phyloP scores from a whole-genome alignment of 2,797 vertebrate genomes.

The Gymnoscopelus microlampas region DNA sequence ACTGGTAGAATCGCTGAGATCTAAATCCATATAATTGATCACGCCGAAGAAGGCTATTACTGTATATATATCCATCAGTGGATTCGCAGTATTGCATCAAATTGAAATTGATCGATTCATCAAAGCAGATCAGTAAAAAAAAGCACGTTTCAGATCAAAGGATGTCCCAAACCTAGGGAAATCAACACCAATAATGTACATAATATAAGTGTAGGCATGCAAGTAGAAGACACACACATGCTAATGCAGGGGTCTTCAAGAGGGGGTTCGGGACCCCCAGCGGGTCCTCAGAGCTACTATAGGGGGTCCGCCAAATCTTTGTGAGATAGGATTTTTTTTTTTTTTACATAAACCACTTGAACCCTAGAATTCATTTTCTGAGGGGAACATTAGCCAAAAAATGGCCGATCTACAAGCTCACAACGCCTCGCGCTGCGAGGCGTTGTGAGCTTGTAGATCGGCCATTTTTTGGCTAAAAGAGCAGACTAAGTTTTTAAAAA shows the following conservation, averaged over 20 bases:
- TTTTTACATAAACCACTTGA: too few species aligned
- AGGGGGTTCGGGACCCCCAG: too few species aligned
- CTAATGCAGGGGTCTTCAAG: not conserved
- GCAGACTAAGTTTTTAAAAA: too few species aligned
- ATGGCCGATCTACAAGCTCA: too few species aligned
- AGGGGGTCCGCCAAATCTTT: too few species aligned
- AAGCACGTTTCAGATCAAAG: not conserved
- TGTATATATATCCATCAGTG: conserved; percentile 2
- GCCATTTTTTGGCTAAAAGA: too few species aligned
- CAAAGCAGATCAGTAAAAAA: not conserved
- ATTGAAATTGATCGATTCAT: conserved; percentile 9
- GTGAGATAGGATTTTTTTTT: too few species aligned
- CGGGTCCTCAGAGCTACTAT: too few species aligned
- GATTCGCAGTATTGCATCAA: conserved; percentile 11
- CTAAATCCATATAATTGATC: conserved; percentile 12
- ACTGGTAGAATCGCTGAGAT: conserved; percentile 36
- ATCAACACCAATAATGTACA: not conserved
- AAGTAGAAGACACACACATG: not conserved
- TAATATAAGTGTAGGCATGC: not conserved
- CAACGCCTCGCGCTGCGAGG: too few species aligned
- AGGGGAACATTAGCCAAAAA: too few species aligned
- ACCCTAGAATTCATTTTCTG: too few species aligned
- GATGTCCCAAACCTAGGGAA: not conserved
- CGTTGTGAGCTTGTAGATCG: too few species aligned
- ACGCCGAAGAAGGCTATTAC: not conserved